A percentile compares a stretch with the other conserved stretches of the same genome.
Conservation (phyloP, 2,888 invertebrate species). For the Drosophila nr. medialis region DNA sequence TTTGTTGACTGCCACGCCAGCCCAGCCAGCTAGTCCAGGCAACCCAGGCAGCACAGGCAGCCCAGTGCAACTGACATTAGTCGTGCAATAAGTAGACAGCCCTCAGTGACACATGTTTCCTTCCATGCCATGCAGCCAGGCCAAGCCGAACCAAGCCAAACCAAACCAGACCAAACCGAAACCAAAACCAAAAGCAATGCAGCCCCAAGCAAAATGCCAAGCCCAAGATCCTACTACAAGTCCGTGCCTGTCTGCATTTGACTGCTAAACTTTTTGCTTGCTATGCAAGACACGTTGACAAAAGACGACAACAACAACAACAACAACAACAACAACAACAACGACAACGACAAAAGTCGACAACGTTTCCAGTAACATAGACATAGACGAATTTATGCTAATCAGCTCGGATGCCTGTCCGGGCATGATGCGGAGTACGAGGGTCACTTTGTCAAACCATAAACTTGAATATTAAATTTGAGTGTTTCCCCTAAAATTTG, state of each 20-base stretch:
- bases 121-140: conserved; percentile 61
- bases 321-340: conserved; percentile 3
- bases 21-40: conserved; percentile 7
- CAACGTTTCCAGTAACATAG: conserved; percentile 59
- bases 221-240: conserved; percentile 43
- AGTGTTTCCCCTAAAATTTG: conserved; percentile 16
- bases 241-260: conserved; percentile 53
- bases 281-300: conserved; percentile 79
- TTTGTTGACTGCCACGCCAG: conserved; percentile 59
- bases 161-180: conserved; percentile 34
- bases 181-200: conserved; percentile 4
- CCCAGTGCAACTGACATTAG: conserved; percentile 74
- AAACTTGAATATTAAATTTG: conserved; percentile 34
- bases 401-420: conserved; percentile 67
- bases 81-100: conserved; percentile 80
- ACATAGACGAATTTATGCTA: conserved; percentile 80
- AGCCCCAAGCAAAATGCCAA: conserved; percentile 8
- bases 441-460: conserved; percentile 35
- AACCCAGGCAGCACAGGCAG: conserved; percentile 2
- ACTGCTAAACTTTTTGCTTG: conserved; percentile 68
- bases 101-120: conserved; percentile 77
- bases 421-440: conserved; percentile 33
- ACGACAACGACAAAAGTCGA: conserved; percentile 21
- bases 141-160: conserved; percentile 20
- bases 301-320: conserved; percentile 59